phyloP scores from a whole-genome alignment of 2,797 vertebrate species.

The Eidolon dupreanum region DNA sequence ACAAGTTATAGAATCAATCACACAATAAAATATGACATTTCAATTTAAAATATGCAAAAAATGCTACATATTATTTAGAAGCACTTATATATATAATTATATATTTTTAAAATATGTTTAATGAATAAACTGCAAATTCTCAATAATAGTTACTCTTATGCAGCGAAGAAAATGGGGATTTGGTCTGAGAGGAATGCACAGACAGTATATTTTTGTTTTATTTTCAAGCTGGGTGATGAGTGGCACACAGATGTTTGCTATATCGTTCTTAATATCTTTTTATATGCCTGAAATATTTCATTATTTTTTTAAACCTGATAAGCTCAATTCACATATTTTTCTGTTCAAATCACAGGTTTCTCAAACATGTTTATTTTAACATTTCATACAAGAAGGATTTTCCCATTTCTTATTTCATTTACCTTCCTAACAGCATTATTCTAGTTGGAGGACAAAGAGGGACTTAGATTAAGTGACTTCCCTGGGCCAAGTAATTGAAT shows the following conservation, averaged over 20 bases:
- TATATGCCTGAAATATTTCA: neutral
- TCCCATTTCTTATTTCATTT: neutral
- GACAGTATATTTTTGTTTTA: neutral
- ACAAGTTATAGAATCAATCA: neutral
- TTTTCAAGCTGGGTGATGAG: neutral
- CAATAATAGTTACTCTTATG: neutral
- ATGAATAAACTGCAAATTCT: neutral
- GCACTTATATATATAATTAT: neutral
- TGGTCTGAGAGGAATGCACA: neutral
- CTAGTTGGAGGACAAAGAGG: neutral
- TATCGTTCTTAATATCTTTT: neutral
- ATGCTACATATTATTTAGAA: neutral
- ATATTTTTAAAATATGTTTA: neutral
- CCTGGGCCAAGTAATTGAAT: neutral
- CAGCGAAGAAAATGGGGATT: neutral
- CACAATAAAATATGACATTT: neutral
- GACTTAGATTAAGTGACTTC: constrained; percentile 24
- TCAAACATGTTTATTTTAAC: neutral
- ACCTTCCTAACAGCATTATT: neutral
- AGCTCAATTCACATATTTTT: neutral
- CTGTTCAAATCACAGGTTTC: constrained; percentile 10
- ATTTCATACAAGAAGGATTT: neutral
- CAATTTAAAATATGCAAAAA: neutral
- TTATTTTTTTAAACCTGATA: neutral
- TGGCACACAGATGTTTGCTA: neutral